Conservation (phyloP, 2,113 vertebrate genomes). For the Ondatra zibethicus region DNA sequence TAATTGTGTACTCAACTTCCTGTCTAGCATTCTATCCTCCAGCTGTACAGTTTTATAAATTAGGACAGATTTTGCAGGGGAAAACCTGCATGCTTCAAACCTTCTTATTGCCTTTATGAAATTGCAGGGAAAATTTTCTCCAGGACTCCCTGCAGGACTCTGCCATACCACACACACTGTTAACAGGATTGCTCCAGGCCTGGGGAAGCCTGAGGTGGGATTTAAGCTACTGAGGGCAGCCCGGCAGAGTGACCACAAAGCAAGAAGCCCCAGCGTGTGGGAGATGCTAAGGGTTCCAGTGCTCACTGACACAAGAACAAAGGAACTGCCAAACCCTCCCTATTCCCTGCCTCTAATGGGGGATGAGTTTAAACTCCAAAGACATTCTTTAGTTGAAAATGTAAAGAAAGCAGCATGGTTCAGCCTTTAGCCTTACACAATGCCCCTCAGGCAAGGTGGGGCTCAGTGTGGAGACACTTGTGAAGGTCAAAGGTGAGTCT, state of each 20-base stretch:
- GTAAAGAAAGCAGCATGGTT: neutral
- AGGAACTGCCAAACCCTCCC: neutral
- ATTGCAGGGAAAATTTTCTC: neutral
- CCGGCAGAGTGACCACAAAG: neutral
- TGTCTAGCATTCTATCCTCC: neutral
- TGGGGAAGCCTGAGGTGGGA: too few relatives aligned
- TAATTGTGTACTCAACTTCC: neutral
- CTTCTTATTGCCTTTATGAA: slow-evolving; percentile 25
- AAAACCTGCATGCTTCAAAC: neutral
- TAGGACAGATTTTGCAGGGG: neutral
- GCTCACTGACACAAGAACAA: neutral
- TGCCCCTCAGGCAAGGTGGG: too few relatives aligned
- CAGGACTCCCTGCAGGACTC: neutral
- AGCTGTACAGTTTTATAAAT: neutral
- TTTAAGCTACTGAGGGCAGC: neutral
- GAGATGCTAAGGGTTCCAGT: neutral
- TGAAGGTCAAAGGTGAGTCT: neutral
- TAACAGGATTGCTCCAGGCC: neutral
- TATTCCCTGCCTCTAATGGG: neutral
- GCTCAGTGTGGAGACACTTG: neutral
- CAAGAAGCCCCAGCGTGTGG: neutral
- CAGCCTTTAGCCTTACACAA: neutral
- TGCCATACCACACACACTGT: neutral
- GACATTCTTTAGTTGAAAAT: neutral
- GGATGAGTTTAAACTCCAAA: neutral